Evolutionary conservation across 2,113 vertebrate genomes (phyloP).

Genomic region (Podarcis cretensis): DNA sequence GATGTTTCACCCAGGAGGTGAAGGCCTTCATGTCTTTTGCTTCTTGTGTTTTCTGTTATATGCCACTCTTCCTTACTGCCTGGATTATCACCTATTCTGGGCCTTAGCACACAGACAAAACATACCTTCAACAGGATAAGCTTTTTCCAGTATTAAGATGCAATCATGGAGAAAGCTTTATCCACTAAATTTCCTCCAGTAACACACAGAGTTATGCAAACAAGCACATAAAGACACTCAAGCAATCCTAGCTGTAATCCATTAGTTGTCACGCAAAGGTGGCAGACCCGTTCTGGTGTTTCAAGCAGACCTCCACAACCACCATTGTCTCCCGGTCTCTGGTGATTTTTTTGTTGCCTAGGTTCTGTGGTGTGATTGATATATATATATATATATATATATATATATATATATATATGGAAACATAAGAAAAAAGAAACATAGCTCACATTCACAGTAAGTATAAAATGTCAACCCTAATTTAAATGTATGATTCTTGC

Average conservation of each 20-base stretch:
- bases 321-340: no score
- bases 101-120: neutral
- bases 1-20: conserved; percentile 13
- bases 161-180: neutral
- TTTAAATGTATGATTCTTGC: no score
- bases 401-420: no score
- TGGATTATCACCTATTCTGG: conserved; percentile 14
- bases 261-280: neutral
- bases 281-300: neutral
- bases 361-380: neutral
- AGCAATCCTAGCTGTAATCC: neutral
- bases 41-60: no score
- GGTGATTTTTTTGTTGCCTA: neutral
- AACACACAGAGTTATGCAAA: neutral
- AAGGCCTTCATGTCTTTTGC: conserved; percentile 31
- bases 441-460: no score
- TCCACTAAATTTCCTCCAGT: neutral
- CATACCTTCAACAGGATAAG: no score
- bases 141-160: neutral
- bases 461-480: no score
- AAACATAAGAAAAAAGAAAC: no score
- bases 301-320: neutral
- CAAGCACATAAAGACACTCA: neutral
- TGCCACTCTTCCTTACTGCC: conserved; percentile 41
- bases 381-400: no score